Percentiles rank a stretch among this genome's conserved stretches.
phyloP scores from a whole-genome alignment of 2,888 invertebrate genomes.

The Punctoribates punctum region DNA sequence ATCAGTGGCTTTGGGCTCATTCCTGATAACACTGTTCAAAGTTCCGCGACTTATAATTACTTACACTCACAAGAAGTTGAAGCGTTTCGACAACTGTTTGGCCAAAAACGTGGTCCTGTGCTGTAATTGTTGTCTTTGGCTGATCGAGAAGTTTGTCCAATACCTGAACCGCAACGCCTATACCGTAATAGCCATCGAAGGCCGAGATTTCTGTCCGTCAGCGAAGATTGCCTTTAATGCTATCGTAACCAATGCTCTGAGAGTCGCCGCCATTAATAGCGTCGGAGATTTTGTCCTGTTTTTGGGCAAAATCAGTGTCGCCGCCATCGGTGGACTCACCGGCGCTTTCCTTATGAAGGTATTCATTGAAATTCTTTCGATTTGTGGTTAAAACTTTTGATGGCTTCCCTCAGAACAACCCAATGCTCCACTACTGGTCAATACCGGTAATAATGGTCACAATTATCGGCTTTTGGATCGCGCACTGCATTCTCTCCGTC shows the following conservation, averaged over 20 bases:
- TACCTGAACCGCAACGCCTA: slow-evolving; percentile 85
- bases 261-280: slow-evolving; percentile 59
- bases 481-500: slow-evolving; percentile 81
- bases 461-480: slow-evolving; percentile 75
- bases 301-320: slow-evolving; percentile 79
- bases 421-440: slow-evolving; percentile 41
- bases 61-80: slow-evolving; percentile 74
- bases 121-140: slow-evolving; percentile 72
- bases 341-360: slow-evolving; percentile 68
- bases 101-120: slow-evolving; percentile 46
- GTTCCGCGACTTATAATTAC: slow-evolving; percentile 79
- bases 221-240: slow-evolving; percentile 85
- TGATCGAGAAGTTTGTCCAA: slow-evolving; percentile 77
- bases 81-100: slow-evolving; percentile 60
- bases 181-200: slow-evolving; percentile 92
- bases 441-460: slow-evolving; percentile 40
- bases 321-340: slow-evolving; percentile 63
- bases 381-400: background rate
- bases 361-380: background rate
- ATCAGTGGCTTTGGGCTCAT: slow-evolving; percentile 83
- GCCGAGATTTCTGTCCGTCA: slow-evolving; percentile 82
- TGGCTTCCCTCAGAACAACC: slow-evolving; percentile 31
- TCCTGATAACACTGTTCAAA: slow-evolving; percentile 84
- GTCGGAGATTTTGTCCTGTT: slow-evolving; percentile 86
- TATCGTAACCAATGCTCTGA: slow-evolving; percentile 73